These are phyloP conservation scores for Drosophila rhopaloa DNA, from an alignment of 1,140 invertebrate species.

Conservation along the genomic window DNA sequence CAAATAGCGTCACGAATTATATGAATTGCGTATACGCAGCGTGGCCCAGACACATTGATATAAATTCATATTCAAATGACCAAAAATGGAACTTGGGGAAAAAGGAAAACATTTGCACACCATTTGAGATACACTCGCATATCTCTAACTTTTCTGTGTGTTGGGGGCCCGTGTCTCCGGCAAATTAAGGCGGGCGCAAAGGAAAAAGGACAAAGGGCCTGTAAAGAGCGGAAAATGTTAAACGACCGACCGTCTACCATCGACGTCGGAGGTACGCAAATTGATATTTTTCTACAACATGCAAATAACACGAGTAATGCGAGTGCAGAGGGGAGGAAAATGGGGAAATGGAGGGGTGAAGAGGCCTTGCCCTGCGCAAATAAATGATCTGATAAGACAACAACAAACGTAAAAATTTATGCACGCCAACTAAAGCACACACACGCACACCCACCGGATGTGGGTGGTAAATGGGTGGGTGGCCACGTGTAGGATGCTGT, in stretches of 20 bases:
- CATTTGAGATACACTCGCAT: slow-evolving; percentile 66
- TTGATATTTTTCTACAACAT: slow-evolving; percentile 83
- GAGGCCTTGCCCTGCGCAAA: slow-evolving; percentile 35
- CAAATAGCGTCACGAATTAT: slow-evolving; percentile 77
- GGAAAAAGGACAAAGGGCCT: slow-evolving; percentile 71
- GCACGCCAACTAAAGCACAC: slow-evolving; percentile 77
- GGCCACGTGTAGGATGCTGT: slow-evolving; percentile 80
- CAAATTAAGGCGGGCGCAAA: slow-evolving; percentile 64
- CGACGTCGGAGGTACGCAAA: slow-evolving; percentile 75
- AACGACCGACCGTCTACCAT: slow-evolving; percentile 54
- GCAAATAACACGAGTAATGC: slow-evolving; percentile 80
- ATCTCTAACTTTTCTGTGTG: slow-evolving; percentile 29
- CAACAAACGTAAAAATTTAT: slow-evolving; percentile 82
- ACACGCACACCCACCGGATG: slow-evolving; percentile 24
- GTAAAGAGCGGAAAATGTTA: slow-evolving; percentile 81
- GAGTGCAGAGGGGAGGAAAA: slow-evolving; percentile 9
- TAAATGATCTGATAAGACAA: slow-evolving; percentile 83
- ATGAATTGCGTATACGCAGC: slow-evolving; percentile 80
- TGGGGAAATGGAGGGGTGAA: not conserved
- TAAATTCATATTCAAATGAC: slow-evolving; percentile 80
- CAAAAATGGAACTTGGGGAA: slow-evolving; percentile 3
- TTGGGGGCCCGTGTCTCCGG: slow-evolving; percentile 29
- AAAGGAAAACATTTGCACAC: slow-evolving; percentile 68
- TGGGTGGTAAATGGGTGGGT: slow-evolving; percentile 10
- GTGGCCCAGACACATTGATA: slow-evolving; percentile 67